phyloP scores from a whole-genome alignment of 2,888 invertebrate species.

The Crematogaster levior region DNA sequence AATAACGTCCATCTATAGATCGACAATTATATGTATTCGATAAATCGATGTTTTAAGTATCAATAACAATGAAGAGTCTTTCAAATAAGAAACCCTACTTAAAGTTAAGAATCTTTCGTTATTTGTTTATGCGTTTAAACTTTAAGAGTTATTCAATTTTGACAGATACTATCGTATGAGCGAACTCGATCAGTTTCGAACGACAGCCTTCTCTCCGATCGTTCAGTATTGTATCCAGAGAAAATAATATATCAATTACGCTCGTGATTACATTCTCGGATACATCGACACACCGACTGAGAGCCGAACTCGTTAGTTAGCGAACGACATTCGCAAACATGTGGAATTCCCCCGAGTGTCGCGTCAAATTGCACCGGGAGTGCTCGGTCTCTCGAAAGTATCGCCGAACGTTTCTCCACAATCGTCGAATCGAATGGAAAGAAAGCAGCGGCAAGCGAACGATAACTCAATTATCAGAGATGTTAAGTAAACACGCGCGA shows the following conservation, averaged over 20 bases:
- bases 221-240: constrained; percentile 33
- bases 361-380: constrained; percentile 71
- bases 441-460: constrained; percentile 80
- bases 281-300: constrained; percentile 16
- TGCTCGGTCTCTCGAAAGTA: constrained; percentile 68
- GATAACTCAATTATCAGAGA: constrained; percentile 80
- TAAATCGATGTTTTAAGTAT: not conserved
- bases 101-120: not conserved
- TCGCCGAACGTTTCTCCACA: constrained; percentile 61
- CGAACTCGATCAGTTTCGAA: not conserved
- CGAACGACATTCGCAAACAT: constrained; percentile 66
- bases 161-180: not conserved
- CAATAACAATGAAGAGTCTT: not conserved
- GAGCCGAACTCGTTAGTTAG: constrained; percentile 36
- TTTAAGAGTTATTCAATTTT: not conserved
- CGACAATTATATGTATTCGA: too few relatives aligned
- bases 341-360: constrained; percentile 59
- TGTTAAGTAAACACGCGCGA: constrained; percentile 79
- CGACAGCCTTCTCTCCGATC: not conserved
- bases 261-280: constrained; percentile 48
- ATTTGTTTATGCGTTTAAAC: not conserved
- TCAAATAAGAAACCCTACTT: not conserved
- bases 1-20: not conserved
- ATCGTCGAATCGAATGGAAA: constrained; percentile 82
- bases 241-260: constrained; percentile 50